Conservation (phyloP, 2,888 invertebrate species). For the Drosophila lutescens region DNA sequence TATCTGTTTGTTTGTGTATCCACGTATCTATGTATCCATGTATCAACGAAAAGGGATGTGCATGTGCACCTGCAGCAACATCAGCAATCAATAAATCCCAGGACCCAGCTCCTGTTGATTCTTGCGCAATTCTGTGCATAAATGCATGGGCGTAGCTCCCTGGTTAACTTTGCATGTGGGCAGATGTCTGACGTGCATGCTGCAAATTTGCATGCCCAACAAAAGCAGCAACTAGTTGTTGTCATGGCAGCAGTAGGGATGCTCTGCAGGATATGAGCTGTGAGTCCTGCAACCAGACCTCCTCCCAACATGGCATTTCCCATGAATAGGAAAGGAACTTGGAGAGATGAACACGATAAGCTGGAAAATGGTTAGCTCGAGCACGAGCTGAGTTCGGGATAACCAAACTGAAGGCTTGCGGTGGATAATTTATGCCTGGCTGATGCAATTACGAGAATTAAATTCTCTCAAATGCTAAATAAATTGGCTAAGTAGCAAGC, state of each 20-base stretch:
- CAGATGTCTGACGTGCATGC: constrained; percentile 65
- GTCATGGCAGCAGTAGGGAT: constrained; percentile 51
- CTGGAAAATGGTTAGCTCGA: constrained; percentile 21
- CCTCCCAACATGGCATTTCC: neutral
- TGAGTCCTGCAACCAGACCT: constrained; percentile 16
- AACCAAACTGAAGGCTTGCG: constrained; percentile 17
- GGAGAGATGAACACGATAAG: constrained; percentile 29
- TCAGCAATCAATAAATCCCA: constrained; percentile 76
- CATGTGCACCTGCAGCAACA: constrained; percentile 37
- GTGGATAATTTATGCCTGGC: constrained; percentile 18
- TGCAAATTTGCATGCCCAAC: constrained; percentile 47
- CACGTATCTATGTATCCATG: neutral
- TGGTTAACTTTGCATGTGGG: constrained; percentile 49
- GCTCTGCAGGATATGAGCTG: constrained; percentile 38
- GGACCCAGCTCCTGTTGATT: constrained; percentile 74
- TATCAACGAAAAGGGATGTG: constrained; percentile 2
- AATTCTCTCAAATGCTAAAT: neutral
- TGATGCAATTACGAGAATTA: constrained; percentile 19
- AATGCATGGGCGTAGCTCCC: constrained; percentile 51
- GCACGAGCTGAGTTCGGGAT: constrained; percentile 12
- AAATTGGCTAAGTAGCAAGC: constrained; percentile 9
- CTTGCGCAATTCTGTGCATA: constrained; percentile 71
- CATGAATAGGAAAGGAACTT: constrained; percentile 34
- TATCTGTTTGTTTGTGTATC: constrained; percentile 55
- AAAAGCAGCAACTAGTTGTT: constrained; percentile 69